Percentiles rank a stretch among this genome's conserved stretches.
phyloP scores from a whole-genome alignment of 2,888 invertebrate genomes.

The Ashinkailepas kermadecensis region DNA sequence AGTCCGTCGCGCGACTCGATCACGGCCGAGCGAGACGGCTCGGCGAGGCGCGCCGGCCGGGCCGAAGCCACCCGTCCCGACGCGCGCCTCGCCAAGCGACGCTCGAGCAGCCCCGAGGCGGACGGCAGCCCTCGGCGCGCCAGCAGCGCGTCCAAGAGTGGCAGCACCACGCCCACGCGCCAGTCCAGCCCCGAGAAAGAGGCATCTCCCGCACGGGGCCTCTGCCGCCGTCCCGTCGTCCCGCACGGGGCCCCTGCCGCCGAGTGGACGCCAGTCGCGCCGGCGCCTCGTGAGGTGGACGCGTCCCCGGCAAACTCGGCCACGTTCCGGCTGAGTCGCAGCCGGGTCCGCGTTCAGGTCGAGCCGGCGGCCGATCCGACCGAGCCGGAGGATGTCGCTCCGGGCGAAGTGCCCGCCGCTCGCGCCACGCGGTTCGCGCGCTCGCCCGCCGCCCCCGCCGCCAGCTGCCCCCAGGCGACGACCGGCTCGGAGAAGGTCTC shows the following conservation, averaged over 20 bases:
- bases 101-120: not conserved
- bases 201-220: not conserved
- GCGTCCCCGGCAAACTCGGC: not conserved
- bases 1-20: constrained; percentile 1
- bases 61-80: not conserved
- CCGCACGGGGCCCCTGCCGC: not conserved
- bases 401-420: too few species aligned
- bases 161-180: not conserved
- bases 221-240: not conserved
- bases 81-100: not conserved
- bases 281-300: not conserved
- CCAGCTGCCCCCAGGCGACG: not conserved
- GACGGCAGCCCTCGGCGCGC: not conserved
- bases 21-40: not conserved
- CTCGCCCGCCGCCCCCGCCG: not conserved
- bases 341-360: not conserved
- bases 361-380: too few species aligned
- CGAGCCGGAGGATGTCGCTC: too few species aligned
- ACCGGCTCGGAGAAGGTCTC: too few species aligned
- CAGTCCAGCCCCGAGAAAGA: not conserved
- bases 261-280: not conserved
- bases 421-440: too few species aligned
- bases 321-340: not conserved
- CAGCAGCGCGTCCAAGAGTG: constrained; percentile 1
- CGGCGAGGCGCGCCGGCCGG: not conserved